Evolutionary conservation across 2,797 vertebrate species (phyloP).

Genomic region (Chelon labrosus): DNA sequence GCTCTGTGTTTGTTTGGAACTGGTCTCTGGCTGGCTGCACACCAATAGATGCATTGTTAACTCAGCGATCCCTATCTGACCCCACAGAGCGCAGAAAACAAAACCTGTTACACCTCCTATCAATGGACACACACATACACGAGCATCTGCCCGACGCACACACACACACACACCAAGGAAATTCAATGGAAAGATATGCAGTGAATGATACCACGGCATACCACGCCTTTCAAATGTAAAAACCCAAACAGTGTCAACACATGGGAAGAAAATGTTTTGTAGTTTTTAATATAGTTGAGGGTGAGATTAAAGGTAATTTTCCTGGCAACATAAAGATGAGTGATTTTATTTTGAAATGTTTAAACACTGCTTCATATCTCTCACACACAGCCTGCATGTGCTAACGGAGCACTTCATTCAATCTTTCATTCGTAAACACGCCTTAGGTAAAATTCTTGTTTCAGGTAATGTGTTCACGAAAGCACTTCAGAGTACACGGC

Average conservation of each 20-base stretch:
- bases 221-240: constrained; percentile 1
- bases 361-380: constrained; percentile 20
- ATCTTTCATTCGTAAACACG: constrained; percentile 41
- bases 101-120: constrained; percentile 74
- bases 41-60: constrained; percentile 83
- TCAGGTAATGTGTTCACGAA: constrained; percentile 14
- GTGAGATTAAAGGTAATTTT: constrained; percentile 11
- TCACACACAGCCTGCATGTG: constrained; percentile 21
- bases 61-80: constrained; percentile 74
- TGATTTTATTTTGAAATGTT: constrained; percentile 25
- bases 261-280: background rate
- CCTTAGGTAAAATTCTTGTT: constrained; percentile 32
- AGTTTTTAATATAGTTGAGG: background rate
- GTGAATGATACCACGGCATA: background rate
- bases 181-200: constrained; percentile 10
- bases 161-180: background rate
- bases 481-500: constrained; percentile 30
- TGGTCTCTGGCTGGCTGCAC: constrained; percentile 81
- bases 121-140: constrained; percentile 48
- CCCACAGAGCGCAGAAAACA: constrained; percentile 76
- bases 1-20: constrained; percentile 77
- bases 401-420: constrained; percentile 23
- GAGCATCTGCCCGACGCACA: constrained; percentile 28
- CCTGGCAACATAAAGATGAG: constrained; percentile 1
- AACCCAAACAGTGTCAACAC: background rate